phyloP scores from a whole-genome alignment of 2,113 vertebrate genomes.

The Candoia aspera region DNA sequence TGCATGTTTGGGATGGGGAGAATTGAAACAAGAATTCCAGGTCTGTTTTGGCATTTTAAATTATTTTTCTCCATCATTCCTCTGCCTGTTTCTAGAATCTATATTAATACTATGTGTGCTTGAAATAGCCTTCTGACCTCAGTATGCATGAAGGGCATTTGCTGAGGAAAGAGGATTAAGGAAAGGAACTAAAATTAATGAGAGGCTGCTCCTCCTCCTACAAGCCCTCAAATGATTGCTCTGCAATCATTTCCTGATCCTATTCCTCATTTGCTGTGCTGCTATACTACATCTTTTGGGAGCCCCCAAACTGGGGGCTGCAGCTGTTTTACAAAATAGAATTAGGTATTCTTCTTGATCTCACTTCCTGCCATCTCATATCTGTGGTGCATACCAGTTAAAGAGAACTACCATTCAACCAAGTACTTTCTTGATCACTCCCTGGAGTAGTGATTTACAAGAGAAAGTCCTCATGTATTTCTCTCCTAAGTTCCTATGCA shows the following conservation, averaged over 20 bases:
- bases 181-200: conserved; percentile 29
- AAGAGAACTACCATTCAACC: background rate
- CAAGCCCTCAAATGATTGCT: background rate
- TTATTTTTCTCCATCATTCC: conserved; percentile 1
- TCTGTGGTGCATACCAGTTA: background rate
- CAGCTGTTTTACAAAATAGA: background rate
- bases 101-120: conserved; percentile 19
- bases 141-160: conserved; percentile 17
- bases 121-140: conserved; percentile 12
- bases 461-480: background rate
- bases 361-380: background rate
- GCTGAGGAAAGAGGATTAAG: conserved; percentile 26
- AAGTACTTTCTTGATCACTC: background rate
- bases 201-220: background rate
- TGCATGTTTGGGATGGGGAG: background rate
- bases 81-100: conserved; percentile 7
- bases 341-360: background rate
- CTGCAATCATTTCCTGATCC: background rate
- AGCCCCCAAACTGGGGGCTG: background rate
- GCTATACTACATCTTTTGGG: background rate
- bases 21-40: background rate
- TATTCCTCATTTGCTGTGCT: background rate
- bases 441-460: background rate
- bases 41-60: background rate
- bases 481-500: background rate